Percentiles rank a stretch among this genome's conserved stretches.
phyloP scores from a whole-genome alignment of 1,140 invertebrate species.

The Nautilus pompilius region DNA sequence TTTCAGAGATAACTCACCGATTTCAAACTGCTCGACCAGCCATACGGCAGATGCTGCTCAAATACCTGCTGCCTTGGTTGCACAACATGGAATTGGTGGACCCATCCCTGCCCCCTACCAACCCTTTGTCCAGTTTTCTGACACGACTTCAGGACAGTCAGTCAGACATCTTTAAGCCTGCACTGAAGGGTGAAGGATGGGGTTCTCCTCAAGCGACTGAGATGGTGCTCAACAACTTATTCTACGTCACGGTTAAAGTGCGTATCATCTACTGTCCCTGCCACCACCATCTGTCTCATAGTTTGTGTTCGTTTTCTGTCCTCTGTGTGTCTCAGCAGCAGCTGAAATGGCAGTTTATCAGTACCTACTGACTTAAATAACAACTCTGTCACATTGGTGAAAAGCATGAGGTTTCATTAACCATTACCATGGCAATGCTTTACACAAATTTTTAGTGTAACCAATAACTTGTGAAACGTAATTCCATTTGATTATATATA shows the following conservation, averaged over 20 bases:
- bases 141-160: conserved; percentile 39
- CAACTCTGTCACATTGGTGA: too few relatives aligned
- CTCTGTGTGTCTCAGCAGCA: too few relatives aligned
- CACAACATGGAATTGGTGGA: conserved; percentile 98
- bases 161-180: conserved; percentile 31
- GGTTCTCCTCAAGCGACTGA: conserved; percentile 97
- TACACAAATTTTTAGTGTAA: too few relatives aligned
- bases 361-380: too few relatives aligned
- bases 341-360: too few relatives aligned
- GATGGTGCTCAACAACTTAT: conserved; percentile 98
- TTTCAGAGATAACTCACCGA: conserved; percentile 88
- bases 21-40: conserved; percentile 92
- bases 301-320: too few relatives aligned
- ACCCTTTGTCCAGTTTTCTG: conserved; percentile 46
- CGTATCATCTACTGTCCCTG: background rate
- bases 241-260: conserved; percentile 83
- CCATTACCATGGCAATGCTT: too few relatives aligned
- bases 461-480: too few relatives aligned
- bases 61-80: conserved; percentile 94
- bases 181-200: conserved; percentile 80
- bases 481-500: too few relatives aligned
- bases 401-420: too few relatives aligned
- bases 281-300: too few relatives aligned
- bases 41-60: conserved; percentile 82
- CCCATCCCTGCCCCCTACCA: conserved; percentile 82